phyloP scores from a whole-genome alignment of 2,888 invertebrate genomes.

The Synanthedon formicaeformis region DNA sequence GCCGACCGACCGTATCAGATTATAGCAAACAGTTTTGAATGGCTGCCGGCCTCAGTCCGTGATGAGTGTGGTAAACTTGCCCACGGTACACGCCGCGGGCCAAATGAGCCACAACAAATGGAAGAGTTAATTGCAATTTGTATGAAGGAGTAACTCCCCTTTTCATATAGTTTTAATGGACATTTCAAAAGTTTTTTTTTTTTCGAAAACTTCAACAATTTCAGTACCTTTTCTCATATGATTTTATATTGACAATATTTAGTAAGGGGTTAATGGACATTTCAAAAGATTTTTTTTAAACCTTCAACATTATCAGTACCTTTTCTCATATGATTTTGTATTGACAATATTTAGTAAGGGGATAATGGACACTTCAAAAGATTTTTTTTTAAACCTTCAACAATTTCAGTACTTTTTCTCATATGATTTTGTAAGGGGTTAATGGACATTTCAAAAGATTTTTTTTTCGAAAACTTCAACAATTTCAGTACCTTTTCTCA shows the following conservation, averaged over 20 bases:
- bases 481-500: too few relatives aligned
- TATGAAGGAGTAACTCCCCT: constrained; percentile 20
- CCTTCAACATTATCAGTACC: too few relatives aligned
- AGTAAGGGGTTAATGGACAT: too few relatives aligned
- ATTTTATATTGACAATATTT: too few relatives aligned
- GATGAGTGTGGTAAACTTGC: constrained; percentile 9
- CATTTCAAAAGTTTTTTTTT: not conserved
- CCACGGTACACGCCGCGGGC: constrained; percentile 16
- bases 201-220: too few relatives aligned
- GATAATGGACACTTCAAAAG: not conserved
- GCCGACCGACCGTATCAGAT: constrained; percentile 46
- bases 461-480: too few relatives aligned
- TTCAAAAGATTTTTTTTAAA: too few relatives aligned
- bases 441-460: not conserved
- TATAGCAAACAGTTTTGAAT: constrained; percentile 49
- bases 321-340: too few relatives aligned
- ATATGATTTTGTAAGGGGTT: not conserved
- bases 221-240: too few relatives aligned
- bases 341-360: too few relatives aligned
- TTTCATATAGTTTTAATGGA: not conserved
- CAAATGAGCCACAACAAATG: constrained; percentile 24
- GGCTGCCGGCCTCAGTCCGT: constrained; percentile 17
- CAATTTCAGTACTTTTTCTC: too few relatives aligned
- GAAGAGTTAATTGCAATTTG: constrained; percentile 47
- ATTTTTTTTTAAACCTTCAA: too few relatives aligned